Evolutionary conservation across 2,113 vertebrate species (phyloP).

Genomic region (Orthonyx spaldingii): DNA sequence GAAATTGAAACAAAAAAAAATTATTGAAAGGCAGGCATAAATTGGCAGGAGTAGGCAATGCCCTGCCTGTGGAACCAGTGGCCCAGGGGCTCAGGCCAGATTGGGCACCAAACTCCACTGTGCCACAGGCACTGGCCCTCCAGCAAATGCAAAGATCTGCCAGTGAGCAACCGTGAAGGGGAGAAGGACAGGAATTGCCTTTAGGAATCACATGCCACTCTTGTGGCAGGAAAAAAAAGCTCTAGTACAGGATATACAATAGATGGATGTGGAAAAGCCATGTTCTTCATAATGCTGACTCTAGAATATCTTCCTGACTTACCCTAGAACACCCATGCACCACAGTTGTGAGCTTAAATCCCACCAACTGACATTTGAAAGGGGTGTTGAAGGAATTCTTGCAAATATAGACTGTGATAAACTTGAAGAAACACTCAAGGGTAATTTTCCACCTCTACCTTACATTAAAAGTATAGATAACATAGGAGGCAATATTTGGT

Average conservation of each 20-base stretch:
- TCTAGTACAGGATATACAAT: neutral
- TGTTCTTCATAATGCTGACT: accelerated
- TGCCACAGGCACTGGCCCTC: neutral
- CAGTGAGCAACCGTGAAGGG: neutral
- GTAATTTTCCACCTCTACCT: neutral
- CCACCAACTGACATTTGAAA: neutral
- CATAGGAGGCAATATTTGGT: neutral
- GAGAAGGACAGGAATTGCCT: neutral
- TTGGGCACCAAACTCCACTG: neutral
- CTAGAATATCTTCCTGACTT: neutral
- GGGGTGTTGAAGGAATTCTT: neutral
- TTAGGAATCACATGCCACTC: neutral
- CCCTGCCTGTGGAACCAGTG: neutral
- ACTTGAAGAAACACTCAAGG: neutral
- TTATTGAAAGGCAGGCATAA: neutral
- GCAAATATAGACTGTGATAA: neutral
- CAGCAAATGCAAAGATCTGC: neutral
- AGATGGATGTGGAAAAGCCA: neutral
- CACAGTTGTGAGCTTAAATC: neutral
- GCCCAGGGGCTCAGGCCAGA: accelerated
- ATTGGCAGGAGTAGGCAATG: neutral
- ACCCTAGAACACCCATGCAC: neutral
- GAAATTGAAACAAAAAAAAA: neutral
- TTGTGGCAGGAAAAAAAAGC: neutral
- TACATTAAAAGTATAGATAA: neutral